Percentiles rank a stretch among this genome's conserved stretches.
Conservation (phyloP, 2,888 invertebrate genomes). For the Agrotis clavis region DNA sequence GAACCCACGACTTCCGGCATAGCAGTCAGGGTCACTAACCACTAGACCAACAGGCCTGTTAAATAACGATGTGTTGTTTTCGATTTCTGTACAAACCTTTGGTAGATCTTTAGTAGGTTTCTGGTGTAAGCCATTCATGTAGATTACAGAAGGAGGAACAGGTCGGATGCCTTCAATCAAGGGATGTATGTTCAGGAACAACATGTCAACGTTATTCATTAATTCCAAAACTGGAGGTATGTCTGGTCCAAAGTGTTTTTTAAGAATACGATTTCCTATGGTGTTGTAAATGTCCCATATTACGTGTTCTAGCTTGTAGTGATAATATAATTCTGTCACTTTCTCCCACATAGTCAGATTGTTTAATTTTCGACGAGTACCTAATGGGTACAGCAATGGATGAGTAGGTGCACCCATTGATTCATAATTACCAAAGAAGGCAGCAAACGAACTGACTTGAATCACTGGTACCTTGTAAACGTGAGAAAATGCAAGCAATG, state of each 20-base stretch:
- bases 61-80: no score
- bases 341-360: slow-evolving; percentile 71
- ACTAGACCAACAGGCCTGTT: no score
- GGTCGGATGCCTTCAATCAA: no score
- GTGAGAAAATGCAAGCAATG: slow-evolving; percentile 60
- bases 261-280: slow-evolving; percentile 14
- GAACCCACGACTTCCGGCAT: no score
- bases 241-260: slow-evolving; percentile 59
- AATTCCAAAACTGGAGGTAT: slow-evolving; percentile 62
- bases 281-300: not conserved
- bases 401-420: slow-evolving; percentile 68
- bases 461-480: slow-evolving; percentile 69
- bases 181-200: no score
- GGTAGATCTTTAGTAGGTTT: slow-evolving; percentile 64
- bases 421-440: slow-evolving; percentile 50
- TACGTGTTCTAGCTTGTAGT: slow-evolving; percentile 38
- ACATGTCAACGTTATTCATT: slow-evolving; percentile 67
- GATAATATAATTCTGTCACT: slow-evolving; percentile 56
- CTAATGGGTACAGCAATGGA: slow-evolving; percentile 67
- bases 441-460: slow-evolving; percentile 70
- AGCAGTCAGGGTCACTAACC: no score
- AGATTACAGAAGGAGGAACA: no score
- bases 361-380: slow-evolving; percentile 51
- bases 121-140: slow-evolving; percentile 71
- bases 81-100: slow-evolving; percentile 46